Evolutionary conservation across 2,797 vertebrate genomes (phyloP).

Genomic region (Tenualosa ilisha): DNA sequence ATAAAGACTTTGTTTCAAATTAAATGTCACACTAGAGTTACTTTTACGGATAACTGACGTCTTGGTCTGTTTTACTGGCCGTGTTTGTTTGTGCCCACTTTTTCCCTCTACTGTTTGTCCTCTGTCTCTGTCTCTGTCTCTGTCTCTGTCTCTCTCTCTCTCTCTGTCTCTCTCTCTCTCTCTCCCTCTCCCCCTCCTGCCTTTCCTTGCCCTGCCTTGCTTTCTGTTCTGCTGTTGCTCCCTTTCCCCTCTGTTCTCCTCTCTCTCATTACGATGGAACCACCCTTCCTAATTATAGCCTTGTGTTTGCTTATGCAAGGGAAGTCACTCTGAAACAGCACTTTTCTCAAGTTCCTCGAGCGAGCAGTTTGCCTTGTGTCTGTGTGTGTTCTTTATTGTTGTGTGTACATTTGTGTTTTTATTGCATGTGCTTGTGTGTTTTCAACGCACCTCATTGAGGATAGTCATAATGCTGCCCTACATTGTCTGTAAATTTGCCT

Average conservation of each 20-base stretch:
- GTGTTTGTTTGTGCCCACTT: background rate
- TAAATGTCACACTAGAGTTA: background rate
- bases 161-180: too few relatives aligned
- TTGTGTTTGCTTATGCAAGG: slow-evolving; percentile 73
- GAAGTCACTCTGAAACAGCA: slow-evolving; percentile 51
- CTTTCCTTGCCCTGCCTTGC: background rate
- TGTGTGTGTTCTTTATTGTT: background rate
- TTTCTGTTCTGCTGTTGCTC: background rate
- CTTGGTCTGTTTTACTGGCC: background rate
- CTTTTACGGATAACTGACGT: background rate
- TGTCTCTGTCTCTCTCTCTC: background rate
- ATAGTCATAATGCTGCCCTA: background rate
- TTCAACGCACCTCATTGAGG: background rate
- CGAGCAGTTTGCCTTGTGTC: background rate
- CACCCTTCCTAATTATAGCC: slow-evolving; percentile 80
- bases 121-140: background rate
- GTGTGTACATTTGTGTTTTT: background rate
- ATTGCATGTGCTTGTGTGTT: background rate
- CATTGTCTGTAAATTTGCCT: background rate
- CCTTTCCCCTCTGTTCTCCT: slow-evolving; percentile 14
- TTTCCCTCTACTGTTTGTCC: background rate
- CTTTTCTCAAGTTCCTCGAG: slow-evolving; percentile 28
- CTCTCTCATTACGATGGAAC: slow-evolving; percentile 60
- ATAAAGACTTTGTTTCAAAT: slow-evolving; percentile 1
- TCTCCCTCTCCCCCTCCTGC: too few relatives aligned